phyloP scores from a whole-genome alignment of 2,888 invertebrate species.

The Zeuzera pyrina region DNA sequence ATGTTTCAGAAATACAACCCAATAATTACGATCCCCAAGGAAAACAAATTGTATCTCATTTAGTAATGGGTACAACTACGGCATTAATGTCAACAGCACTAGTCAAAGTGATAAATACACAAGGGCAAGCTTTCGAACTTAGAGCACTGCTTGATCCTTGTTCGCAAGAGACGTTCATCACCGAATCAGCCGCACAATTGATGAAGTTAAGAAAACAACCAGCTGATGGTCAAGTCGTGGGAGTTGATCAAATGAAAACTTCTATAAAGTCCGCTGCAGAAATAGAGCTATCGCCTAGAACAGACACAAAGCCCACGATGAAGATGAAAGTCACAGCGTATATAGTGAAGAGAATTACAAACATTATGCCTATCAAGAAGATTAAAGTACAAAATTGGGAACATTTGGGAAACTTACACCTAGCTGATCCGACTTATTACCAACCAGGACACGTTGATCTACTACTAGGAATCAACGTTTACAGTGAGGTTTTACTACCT shows the following conservation, averaged over 20 bases:
- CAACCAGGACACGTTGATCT: neutral
- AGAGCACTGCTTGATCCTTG: constrained; percentile 3
- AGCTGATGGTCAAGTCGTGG: constrained; percentile 4
- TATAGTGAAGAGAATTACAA: neutral
- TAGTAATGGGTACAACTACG: neutral
- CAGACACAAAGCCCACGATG: constrained; percentile 1
- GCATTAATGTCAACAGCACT: neutral
- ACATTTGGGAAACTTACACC: neutral
- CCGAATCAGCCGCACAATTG: neutral
- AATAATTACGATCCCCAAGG: neutral
- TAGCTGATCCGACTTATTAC: neutral
- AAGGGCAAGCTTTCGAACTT: neutral
- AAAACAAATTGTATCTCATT: neutral
- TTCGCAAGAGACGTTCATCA: neutral
- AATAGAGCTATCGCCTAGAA: neutral
- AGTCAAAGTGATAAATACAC: neutral
- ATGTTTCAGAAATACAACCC: neutral
- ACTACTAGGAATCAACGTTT: neutral
- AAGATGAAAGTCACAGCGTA: neutral
- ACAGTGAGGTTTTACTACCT: neutral
- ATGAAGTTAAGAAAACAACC: neutral
- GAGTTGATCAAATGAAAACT: neutral
- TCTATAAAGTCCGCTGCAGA: neutral
- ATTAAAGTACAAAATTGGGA: neutral
- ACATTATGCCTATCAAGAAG: neutral